These are phyloP conservation scores for Cynopterus brachyotis DNA, from an alignment of 2,113 vertebrate species.

Conservation along the genomic window DNA sequence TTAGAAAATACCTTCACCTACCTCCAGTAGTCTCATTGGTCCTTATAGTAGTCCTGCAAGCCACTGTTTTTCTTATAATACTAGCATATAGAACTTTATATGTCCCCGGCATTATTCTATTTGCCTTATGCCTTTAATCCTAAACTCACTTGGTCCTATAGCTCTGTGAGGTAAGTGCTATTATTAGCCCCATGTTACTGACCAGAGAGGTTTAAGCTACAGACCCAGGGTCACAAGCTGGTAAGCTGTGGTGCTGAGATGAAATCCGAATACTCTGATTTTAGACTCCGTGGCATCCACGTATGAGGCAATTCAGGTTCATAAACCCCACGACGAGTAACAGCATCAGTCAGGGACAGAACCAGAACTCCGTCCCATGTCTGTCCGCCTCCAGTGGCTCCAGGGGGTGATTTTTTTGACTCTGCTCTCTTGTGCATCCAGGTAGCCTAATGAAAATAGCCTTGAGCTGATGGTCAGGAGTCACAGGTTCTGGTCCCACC, in stretches of 20 bases:
- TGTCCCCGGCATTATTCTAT: neutral
- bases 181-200: neutral
- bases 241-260: neutral
- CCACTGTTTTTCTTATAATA: neutral
- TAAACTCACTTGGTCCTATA: neutral
- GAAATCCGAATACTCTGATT: neutral
- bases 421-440: neutral
- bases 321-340: neutral
- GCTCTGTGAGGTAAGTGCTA: neutral
- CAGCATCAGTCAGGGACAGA: neutral
- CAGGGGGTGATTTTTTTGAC: neutral
- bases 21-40: neutral
- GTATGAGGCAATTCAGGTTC: neutral
- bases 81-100: neutral
- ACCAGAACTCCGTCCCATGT: neutral
- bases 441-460: neutral
- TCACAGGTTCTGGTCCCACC: neutral
- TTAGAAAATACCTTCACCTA: neutral
- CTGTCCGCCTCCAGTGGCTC: neutral
- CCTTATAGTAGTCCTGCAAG: neutral
- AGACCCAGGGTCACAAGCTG: neutral
- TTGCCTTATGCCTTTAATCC: neutral
- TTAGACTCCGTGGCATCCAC: neutral
- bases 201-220: neutral
- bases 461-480: neutral